Conservation (phyloP, 37 sponge, comb jelly and placozoan genomes). For the Oopsacas minuta region DNA sequence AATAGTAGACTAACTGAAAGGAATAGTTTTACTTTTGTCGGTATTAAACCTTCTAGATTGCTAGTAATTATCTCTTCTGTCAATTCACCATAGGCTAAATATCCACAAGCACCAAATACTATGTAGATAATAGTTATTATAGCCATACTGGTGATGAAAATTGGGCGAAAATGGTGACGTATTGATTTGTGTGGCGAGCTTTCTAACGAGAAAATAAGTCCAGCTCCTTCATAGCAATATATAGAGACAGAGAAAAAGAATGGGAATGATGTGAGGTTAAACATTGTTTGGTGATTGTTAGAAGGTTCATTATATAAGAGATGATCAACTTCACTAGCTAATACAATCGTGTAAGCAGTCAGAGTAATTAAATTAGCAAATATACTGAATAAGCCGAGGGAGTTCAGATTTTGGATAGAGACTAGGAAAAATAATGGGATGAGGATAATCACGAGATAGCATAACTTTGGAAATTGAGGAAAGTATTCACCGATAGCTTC, state of each 20-base stretch:
- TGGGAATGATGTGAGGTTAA: constrained; percentile 33
- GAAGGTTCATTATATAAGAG: neutral
- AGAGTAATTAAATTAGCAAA: constrained; percentile 78
- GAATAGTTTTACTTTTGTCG: constrained; percentile 47
- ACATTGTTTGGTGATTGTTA: neutral
- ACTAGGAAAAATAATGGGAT: neutral
- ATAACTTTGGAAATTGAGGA: constrained; percentile 36
- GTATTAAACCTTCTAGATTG: neutral
- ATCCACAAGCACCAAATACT: constrained; percentile 81
- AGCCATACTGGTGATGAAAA: constrained; percentile 47
- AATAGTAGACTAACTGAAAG: constrained; percentile 85
- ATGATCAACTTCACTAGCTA: constrained; percentile 81
- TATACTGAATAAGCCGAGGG: constrained; percentile 35
- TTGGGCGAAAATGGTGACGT: constrained; percentile 44
- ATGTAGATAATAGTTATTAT: constrained; percentile 52
- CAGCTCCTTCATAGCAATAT: constrained; percentile 96
- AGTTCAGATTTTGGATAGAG: constrained; percentile 22
- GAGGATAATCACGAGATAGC: neutral
- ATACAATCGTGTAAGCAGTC: constrained; percentile 83
- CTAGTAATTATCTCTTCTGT: neutral
- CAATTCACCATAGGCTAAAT: constrained; percentile 40
- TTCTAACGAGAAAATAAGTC: constrained; percentile 76
- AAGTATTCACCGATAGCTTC: constrained; percentile 52
- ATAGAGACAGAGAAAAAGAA: constrained; percentile 79
- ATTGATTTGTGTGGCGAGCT: constrained; percentile 39